phyloP scores from a whole-genome alignment of 2,797 vertebrate genomes.

The Gymnothorax javanicus region DNA sequence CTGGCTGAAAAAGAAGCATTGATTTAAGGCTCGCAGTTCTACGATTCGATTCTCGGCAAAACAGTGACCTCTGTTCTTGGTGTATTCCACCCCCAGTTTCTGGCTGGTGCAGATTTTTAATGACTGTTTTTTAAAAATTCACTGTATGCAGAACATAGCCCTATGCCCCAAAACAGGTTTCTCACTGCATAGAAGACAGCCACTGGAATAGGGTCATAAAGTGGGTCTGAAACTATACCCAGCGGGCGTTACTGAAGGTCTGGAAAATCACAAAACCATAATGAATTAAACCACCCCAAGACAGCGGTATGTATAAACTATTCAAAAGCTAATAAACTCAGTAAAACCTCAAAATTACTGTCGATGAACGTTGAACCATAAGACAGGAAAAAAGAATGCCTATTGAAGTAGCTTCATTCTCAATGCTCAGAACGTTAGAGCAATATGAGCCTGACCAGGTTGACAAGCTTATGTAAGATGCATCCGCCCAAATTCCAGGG shows the following conservation, averaged over 20 bases:
- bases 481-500: neutral
- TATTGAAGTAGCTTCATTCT: neutral
- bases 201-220: conserved; percentile 34
- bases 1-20: conserved; percentile 16
- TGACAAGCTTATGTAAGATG: neutral
- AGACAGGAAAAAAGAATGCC: conserved; percentile 8
- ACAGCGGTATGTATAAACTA: conserved; percentile 32
- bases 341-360: conserved; percentile 33
- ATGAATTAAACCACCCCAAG: conserved; percentile 36
- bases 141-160: conserved; percentile 4
- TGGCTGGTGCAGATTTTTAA: conserved; percentile 10
- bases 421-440: neutral
- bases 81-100: neutral
- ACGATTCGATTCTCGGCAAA: conserved; percentile 27
- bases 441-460: neutral
- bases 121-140: conserved; percentile 5
- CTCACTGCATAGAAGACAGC: conserved; percentile 16
- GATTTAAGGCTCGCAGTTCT: conserved; percentile 32
- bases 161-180: neutral
- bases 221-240: conserved; percentile 26
- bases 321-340: conserved; percentile 3
- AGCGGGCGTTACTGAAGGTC: neutral
- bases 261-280: conserved; percentile 16
- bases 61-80: neutral
- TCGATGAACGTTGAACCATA: neutral